Evolutionary conservation across 2,797 vertebrate species (phyloP), one percentile per base, ranked within the genome.

Genomic region (Brachyalestes nurse): DNA sequence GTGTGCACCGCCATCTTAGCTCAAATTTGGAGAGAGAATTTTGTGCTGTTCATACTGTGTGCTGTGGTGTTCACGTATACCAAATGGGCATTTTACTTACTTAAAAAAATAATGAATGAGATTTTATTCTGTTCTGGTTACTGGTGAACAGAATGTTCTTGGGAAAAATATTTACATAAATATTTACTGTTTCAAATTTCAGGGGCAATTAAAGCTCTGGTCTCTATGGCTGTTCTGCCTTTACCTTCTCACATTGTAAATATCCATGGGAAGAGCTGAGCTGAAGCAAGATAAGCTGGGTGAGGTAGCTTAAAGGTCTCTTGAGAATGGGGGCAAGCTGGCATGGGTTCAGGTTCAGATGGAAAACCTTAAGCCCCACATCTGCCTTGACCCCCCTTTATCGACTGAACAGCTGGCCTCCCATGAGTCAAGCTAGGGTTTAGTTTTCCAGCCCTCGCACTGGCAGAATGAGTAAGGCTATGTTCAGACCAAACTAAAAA

Each of bases 361-460:
- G 79, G 76, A 64, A 64, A 82, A 65, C 77, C 77, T 64, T 38
- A 60, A 73, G 70, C 69, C 72, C 78, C 66, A 82, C 77, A 76
- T 83, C 82, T 80, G 82, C 78, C 72, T 64, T 66, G 23, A 42
- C 73, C 70, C 69, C 17, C 49, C 75, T 84, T 79, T 80, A 82
- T 79, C 79, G 77, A 77, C 73, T 51, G 55, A 85, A 72, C 84
- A 85, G 84, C 75, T 58, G 55, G 42, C 62, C 74, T 82, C 84
- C 84, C 84, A 34, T 6, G 81, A 58, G 81, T 23, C 28, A 45
- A 19, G 67, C 72, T 53, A 49, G 47, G 70, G 73, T 77, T 85
- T 80, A 77, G 17, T 45, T 77, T 83, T 70, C 74, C 60, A 72
- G 53, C 45, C 25, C 71, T 78, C 58, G 45, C 57, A 64, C 62